Conservation (phyloP, 2,797 vertebrate genomes). For the Iguana delicatissima region DNA sequence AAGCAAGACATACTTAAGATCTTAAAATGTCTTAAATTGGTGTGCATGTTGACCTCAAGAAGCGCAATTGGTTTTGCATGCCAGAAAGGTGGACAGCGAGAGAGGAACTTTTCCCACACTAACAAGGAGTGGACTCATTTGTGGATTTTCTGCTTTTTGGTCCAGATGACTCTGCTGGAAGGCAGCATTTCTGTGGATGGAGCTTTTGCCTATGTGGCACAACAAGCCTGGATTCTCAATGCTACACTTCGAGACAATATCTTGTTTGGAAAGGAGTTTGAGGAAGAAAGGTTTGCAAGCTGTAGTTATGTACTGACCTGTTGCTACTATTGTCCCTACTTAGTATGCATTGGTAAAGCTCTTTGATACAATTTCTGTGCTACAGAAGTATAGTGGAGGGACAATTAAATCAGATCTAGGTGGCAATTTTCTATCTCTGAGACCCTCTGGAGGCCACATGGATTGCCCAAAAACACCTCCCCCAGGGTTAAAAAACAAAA, state of each 20-base stretch:
- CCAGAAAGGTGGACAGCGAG: background rate
- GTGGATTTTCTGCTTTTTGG: background rate
- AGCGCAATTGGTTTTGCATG: background rate
- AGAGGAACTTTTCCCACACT: background rate
- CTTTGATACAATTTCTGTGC: too few species aligned
- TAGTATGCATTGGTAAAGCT: too few species aligned
- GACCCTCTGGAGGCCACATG: too few species aligned
- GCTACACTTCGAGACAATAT: constrained; percentile 92
- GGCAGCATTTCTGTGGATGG: constrained; percentile 88
- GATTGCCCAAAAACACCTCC: too few species aligned
- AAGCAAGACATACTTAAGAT: background rate
- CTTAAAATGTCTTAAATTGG: background rate
- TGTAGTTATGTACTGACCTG: background rate
- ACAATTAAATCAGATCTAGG: too few species aligned
- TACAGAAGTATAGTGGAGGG: too few species aligned
- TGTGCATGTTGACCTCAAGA: background rate
- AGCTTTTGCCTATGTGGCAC: constrained; percentile 91
- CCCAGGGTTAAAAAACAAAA: too few species aligned
- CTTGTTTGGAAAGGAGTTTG: constrained; percentile 91
- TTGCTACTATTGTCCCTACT: background rate
- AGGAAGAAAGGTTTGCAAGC: constrained; percentile 88
- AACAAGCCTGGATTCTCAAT: constrained; percentile 95
- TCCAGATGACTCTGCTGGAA: constrained; percentile 90
- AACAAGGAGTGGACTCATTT: background rate
- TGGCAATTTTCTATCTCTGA: too few species aligned